Conservation (phyloP, 2,888 invertebrate species). For the Aromia moschata region DNA sequence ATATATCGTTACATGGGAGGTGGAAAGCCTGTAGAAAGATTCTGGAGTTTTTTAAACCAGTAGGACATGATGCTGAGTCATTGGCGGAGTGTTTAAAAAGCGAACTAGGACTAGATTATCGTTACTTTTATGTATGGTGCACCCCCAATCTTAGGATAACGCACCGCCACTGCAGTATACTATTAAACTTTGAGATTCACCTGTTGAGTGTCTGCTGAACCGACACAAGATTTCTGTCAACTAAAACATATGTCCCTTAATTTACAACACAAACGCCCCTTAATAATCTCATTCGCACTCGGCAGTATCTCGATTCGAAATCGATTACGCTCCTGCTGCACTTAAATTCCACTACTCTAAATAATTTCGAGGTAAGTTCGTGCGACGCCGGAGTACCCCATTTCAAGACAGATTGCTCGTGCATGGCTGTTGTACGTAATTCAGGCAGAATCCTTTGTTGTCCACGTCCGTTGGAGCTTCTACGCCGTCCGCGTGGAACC, state of each 20-base stretch:
- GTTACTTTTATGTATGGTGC: too few species aligned
- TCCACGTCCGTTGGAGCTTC: constrained; percentile 80
- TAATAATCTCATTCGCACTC: neutral
- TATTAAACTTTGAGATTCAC: too few species aligned
- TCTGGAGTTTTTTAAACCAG: too few species aligned
- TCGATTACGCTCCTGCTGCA: neutral
- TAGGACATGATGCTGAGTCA: too few species aligned
- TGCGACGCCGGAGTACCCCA: neutral
- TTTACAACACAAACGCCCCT: neutral
- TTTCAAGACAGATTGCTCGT: constrained; percentile 65
- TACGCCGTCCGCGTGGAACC: constrained; percentile 80
- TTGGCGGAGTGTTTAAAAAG: too few species aligned
- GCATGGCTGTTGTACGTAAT: constrained; percentile 87
- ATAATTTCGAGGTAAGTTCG: neutral
- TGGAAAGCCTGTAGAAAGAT: too few species aligned
- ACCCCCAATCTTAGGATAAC: too few species aligned
- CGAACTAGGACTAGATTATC: too few species aligned
- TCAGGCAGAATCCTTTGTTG: constrained; percentile 84
- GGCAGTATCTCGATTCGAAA: neutral
- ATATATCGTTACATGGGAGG: too few species aligned
- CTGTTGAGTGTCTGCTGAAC: too few species aligned
- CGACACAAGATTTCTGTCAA: neutral
- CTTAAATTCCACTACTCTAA: neutral
- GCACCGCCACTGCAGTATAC: too few species aligned
- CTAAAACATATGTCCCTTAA: neutral